Evolutionary conservation across 2,797 vertebrate genomes (phyloP).

Genomic region (Liasis olivaceus): DNA sequence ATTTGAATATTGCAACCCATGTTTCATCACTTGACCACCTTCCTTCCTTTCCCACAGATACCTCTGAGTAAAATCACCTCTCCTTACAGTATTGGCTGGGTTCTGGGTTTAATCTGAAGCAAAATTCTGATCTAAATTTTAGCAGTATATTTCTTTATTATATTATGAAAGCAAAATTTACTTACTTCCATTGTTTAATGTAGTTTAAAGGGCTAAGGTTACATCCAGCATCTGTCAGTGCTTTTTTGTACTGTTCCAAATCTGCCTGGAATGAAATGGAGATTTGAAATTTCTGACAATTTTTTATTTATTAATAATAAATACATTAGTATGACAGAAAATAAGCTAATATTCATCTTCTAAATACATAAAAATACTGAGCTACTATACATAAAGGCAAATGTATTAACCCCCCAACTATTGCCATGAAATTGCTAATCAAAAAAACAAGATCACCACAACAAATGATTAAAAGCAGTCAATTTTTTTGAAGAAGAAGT

Average conservation of each 20-base stretch:
- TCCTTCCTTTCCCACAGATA: neutral
- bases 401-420: neutral
- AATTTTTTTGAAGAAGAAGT: neutral
- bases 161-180: conserved; percentile 43
- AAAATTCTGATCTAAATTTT: conserved; percentile 3
- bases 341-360: neutral
- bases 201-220: conserved; percentile 93
- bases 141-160: neutral
- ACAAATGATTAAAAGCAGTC: neutral
- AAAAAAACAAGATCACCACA: neutral
- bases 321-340: neutral
- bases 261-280: conserved; percentile 82
- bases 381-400: neutral
- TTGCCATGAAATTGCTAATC: neutral
- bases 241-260: conserved; percentile 94
- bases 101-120: neutral
- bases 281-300: conserved; percentile 27
- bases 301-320: neutral
- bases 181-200: conserved; percentile 99
- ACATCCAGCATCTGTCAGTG: conserved; percentile 87
- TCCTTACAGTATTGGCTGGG: neutral
- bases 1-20: neutral
- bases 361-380: neutral
- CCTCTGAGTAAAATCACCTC: neutral
- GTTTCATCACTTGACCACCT: neutral